Percentiles rank a stretch among this genome's conserved stretches.
Conservation (phyloP, 2,888 invertebrate species). For the Lithophane semibrunnea region DNA sequence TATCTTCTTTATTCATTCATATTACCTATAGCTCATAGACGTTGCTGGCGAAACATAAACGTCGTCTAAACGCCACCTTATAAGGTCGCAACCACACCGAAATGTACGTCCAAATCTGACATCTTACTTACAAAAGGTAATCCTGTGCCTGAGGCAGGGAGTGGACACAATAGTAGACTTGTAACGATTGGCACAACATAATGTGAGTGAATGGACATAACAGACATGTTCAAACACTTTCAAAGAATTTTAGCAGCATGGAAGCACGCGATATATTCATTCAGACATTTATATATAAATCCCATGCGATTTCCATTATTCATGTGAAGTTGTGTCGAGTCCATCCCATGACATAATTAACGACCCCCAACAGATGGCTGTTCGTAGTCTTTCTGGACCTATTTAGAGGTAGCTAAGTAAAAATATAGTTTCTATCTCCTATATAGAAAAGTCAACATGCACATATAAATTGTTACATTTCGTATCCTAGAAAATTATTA, state of each 20-base stretch:
- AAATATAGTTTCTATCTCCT: background rate
- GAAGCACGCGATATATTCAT: slow-evolving; percentile 2
- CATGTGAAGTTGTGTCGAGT: slow-evolving; percentile 51
- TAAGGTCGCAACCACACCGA: slow-evolving; percentile 7
- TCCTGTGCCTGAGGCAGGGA: background rate
- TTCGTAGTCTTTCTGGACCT: slow-evolving; percentile 4
- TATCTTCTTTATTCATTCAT: slow-evolving; percentile 29
- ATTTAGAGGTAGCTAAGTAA: background rate
- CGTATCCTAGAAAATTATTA: background rate
- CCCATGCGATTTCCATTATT: slow-evolving; percentile 59
- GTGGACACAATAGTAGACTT: background rate
- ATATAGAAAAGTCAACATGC: no score
- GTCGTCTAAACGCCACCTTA: background rate
- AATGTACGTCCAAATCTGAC: background rate
- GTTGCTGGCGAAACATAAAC: background rate
- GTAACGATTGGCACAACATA: background rate
- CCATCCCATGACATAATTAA: slow-evolving; percentile 63
- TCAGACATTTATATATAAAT: slow-evolving; percentile 36
- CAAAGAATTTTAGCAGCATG: background rate
- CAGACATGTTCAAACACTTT: background rate
- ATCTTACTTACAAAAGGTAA: slow-evolving; percentile 4
- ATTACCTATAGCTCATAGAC: slow-evolving; percentile 10
- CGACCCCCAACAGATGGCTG: slow-evolving; percentile 39
- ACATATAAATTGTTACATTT: background rate
- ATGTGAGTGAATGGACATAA: background rate